These are phyloP conservation scores for Agrypnus murinus DNA, from an alignment of 2,888 invertebrate genomes.

Conservation along the genomic window DNA sequence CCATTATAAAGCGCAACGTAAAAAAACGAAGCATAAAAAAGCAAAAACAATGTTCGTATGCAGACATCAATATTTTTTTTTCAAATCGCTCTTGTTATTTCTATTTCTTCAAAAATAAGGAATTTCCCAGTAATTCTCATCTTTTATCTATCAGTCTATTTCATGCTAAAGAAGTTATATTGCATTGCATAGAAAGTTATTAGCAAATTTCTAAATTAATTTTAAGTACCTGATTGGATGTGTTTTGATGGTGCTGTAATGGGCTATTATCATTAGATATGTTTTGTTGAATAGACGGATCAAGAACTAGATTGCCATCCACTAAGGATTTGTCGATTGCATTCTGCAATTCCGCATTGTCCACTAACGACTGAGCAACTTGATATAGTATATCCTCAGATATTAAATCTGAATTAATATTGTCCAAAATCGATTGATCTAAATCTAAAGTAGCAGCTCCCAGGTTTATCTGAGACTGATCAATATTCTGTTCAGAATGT, in stretches of 20 bases:
- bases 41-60: too few relatives aligned
- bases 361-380: conserved; percentile 81
- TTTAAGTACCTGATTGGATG: conserved; percentile 15
- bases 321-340: conserved; percentile 79
- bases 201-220: too few relatives aligned
- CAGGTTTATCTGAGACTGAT: conserved; percentile 70
- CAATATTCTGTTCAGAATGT: conserved; percentile 45
- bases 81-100: too few relatives aligned
- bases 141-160: too few relatives aligned
- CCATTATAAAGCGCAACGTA: too few relatives aligned
- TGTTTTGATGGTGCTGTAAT: not conserved
- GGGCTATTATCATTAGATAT: conserved; percentile 47
- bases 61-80: too few relatives aligned
- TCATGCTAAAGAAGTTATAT: too few relatives aligned
- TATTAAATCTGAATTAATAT: conserved; percentile 78
- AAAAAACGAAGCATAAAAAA: too few relatives aligned
- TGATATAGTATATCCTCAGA: conserved; percentile 83
- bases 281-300: conserved; percentile 60
- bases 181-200: too few relatives aligned
- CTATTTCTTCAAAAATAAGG: too few relatives aligned
- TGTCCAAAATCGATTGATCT: conserved; percentile 75
- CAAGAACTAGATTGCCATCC: conserved; percentile 67
- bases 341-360: conserved; percentile 80
- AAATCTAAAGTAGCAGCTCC: conserved; percentile 75
- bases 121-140: too few relatives aligned